Evolutionary conservation across 2,797 vertebrate genomes (phyloP).

Genomic region (Notolepis coatsorum): DNA sequence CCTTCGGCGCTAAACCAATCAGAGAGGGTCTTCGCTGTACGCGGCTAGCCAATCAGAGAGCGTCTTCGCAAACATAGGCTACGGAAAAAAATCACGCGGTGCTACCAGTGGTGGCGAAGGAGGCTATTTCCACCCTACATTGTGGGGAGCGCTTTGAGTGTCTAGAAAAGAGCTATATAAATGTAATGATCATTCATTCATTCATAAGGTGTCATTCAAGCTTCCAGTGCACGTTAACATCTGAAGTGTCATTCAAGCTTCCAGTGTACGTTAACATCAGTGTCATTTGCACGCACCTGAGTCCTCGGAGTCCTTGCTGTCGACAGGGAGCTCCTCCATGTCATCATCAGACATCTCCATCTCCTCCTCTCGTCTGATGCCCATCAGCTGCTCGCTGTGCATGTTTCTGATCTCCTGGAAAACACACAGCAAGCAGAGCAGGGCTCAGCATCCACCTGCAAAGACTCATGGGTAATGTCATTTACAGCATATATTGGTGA

Average conservation of each 20-base stretch:
- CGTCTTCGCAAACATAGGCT: too few relatives aligned
- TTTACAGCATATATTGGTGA: conserved; percentile 16
- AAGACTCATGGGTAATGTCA: not conserved
- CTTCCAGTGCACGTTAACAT: not conserved
- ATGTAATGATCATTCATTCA: too few relatives aligned
- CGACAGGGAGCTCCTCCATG: conserved; percentile 83
- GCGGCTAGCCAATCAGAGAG: too few relatives aligned
- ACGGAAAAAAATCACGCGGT: too few relatives aligned
- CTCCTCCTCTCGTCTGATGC: conserved; percentile 79
- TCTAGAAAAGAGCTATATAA: too few relatives aligned
- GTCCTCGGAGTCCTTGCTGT: conserved; percentile 86
- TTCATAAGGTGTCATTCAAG: too few relatives aligned
- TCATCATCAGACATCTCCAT: conserved; percentile 97
- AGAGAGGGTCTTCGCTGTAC: too few relatives aligned
- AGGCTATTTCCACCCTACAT: too few relatives aligned
- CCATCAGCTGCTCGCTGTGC: conserved; percentile 9
- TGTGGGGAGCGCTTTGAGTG: too few relatives aligned
- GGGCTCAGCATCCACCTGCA: conserved; percentile 21
- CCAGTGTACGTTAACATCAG: not conserved
- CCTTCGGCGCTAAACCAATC: too few relatives aligned
- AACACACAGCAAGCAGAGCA: not conserved
- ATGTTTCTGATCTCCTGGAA: conserved; percentile 63
- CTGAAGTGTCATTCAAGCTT: too few relatives aligned
- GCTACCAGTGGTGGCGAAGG: too few relatives aligned
- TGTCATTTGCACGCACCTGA: conserved; percentile 75